Base-by-base conservation (phyloP, 2,888 invertebrate genomes). In the Mycalesis mineus region DNA sequence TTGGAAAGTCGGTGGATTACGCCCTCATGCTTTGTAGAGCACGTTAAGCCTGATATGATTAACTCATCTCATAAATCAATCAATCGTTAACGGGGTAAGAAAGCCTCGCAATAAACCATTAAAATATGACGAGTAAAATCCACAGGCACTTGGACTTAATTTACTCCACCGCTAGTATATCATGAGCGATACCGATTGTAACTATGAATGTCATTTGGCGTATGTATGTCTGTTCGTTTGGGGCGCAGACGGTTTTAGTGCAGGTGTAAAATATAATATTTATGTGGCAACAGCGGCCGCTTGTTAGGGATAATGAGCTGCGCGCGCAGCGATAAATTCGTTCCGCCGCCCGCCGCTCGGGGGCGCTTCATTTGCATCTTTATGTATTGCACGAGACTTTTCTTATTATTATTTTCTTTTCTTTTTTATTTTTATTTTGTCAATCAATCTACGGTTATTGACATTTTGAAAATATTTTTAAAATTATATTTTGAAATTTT, bases 191-290 rank as follows among this genome's bases (percentile, higher is more conserved):
- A 22, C 22, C 5, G 22, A 22, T 22, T 22, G 28, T 28, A 29
- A 13, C 5, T 47, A 2, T 47, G 13, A 47, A 9, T 15, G 2
- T 15, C 15, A 31, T 14, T 39, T 39, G 7, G 13, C 4, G 33
- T 33, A 31, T 9, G 31, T 29, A 13, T 29, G 22, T 5, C 8
- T 11, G 29, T 15, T n/a, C 15, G 47, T 47, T 45, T 45, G 31
- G 33, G 44, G 7, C 17, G 31, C 37, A 45, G 51, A 42, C 55
- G 60, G 71, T 71, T 77, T 80, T 74, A 77, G 72, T 81, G 79
- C 86, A 87, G 86, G 84, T 88, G 87, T 87, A 83, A 86, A 88
- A 86, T 86, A 85, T 85, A 78, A 86, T 87, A 88, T 88, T 88
- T 88, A 88, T 84, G 79, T 77, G 73, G 80, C 81, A 82, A 80